Conservation (phyloP, 2,888 invertebrate genomes). For the Rotaria sp. region DNA sequence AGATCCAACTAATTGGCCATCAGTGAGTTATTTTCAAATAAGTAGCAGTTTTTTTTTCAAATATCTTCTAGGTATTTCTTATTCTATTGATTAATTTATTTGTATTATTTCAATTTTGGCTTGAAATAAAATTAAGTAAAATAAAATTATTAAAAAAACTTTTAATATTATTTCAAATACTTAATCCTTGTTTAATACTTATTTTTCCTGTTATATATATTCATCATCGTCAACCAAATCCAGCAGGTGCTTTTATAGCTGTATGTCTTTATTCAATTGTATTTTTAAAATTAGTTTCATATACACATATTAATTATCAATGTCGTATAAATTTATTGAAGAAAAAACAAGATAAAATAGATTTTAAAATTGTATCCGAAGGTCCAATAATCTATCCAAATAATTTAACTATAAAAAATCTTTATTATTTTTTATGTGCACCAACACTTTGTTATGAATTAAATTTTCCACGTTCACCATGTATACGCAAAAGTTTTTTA, state of each 20-base stretch:
- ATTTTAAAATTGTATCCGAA: not conserved
- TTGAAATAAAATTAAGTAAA: not conserved
- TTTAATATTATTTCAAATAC: not conserved
- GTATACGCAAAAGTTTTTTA: conserved; percentile 72
- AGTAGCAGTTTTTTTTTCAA: not conserved
- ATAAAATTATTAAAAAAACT: not conserved
- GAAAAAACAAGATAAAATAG: not conserved
- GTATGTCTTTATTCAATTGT: not conserved
- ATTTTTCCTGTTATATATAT: conserved; percentile 34
- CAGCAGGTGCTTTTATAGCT: conserved; percentile 21
- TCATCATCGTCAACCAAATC: conserved; percentile 37
- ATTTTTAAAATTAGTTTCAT: not conserved
- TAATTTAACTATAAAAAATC: conserved; percentile 55
- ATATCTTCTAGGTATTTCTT: not conserved
- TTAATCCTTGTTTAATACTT: not conserved
- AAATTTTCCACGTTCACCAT: conserved; percentile 83
- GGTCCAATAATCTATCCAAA: conserved; percentile 31
- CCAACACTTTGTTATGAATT: conserved; percentile 96
- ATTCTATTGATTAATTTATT: conserved; percentile 19
- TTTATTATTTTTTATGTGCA: conserved; percentile 83
- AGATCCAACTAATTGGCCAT: conserved; percentile 40
- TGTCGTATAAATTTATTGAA: not conserved
- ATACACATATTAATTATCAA: conserved; percentile 13
- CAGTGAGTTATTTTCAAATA: not conserved
- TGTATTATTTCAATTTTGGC: not conserved